Evolutionary conservation across 2,113 vertebrate genomes (phyloP), one percentile per base, ranked within the genome.

Genomic region (Mola mola): DNA sequence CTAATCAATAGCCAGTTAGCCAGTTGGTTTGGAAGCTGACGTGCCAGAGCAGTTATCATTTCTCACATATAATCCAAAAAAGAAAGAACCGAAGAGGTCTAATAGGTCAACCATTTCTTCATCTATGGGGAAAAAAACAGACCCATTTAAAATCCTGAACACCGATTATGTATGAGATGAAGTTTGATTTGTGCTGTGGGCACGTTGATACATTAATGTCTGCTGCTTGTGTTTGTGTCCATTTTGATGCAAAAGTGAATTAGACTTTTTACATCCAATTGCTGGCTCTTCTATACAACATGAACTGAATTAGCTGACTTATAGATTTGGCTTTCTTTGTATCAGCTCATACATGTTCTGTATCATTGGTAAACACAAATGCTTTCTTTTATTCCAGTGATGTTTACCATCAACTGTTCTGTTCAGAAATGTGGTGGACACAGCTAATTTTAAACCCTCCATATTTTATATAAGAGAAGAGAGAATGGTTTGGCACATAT

Each of bases 351-450:
- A 44, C 1, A 44, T 48, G 11, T 4, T 29, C 44, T 51, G 3
- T 46, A 52, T n/a, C n/a, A n/a, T n/a, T n/a, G n/a, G 5, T 4
- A 22, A 36, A 19, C 49, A 66, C 21, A 29, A 7, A 29, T 29
- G 1, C 28, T 7, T 5, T 5, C 6, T 29, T 29, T 29, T 9
- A 29, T 7, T 7, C 28, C 28, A 29, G 28, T n/a, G 41, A 61
- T 66, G 17, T 21, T 50, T 11, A 59, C 50, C 53, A 38, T 19
- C 17, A 22, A n/a, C 31, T 31, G 20, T 20, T 21, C 22, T 38
- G n/a, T 44, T 52, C n/a, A 47, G 16, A 47, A 17, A 51, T 51
- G 24, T 11, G 41, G 33, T 24, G 22, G 36, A 48, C 17, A 41
- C n/a, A 48, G 34, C 34, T 33, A 10, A 24, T 47, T 6, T 42